Base-by-base conservation (phyloP, 2,888 invertebrate species). In the Pristionchus exspectatus region DNA sequence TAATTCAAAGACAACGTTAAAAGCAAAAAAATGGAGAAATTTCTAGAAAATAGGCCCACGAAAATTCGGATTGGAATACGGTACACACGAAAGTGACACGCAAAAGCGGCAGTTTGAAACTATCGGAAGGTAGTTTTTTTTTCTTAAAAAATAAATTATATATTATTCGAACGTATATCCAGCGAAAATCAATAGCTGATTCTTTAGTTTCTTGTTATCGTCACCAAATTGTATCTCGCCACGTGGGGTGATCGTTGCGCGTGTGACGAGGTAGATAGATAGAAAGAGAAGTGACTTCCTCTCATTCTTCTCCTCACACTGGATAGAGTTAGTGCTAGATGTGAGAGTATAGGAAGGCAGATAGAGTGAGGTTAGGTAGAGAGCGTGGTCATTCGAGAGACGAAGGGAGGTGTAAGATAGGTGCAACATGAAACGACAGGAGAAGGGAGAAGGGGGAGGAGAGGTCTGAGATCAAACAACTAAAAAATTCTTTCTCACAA, bases 381-480 rank as follows among this genome's bases (percentile, higher is more conserved):
- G 12, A 27, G 44, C 16, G 66, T 21, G 66, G n/a, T 0, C 2
- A 21, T n/a, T 33, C 24, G 87, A 72, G 72, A 66, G 87, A 59
- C 16, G 38, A n/a, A 54, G 30, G 33, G 72, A 74, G 1, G 59
- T 21, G 33, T 33, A 33, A 44, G 27, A 69, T 66, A 66, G 87
- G 69, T 66, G 69, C 69, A 87, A 69, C 27, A 10, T 50, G 66
- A 87, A 16, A 44, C 38, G 66, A 81, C 69, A 69, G 69, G n/a
- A 87, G 87, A 66, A 87, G 69, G 50, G 84, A 84, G 38, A 56
- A 54, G n/a, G 14, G 56, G 30, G 66, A 44, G 24, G 27, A 69
- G 87, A 24, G 66, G 69, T 16, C 38, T 44, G 50, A 88, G 88
- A 88, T 72, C 72, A 54, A 88, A 74, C 72, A 74, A 88, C 38